Conservation (phyloP, 1,140 invertebrate species). For the Oedothorax gibbosus region DNA sequence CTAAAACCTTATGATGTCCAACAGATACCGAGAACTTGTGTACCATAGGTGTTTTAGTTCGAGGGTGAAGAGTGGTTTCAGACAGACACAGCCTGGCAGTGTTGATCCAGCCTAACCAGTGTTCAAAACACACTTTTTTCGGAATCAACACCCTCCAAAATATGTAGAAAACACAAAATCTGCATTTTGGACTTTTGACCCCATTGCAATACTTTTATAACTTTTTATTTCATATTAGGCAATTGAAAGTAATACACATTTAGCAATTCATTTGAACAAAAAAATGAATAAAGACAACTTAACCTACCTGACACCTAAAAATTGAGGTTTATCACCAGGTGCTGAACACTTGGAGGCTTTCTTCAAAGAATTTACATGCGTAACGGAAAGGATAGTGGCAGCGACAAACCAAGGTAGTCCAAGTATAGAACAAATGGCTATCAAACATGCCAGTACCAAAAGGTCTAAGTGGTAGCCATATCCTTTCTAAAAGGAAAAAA, state of each 20-base stretch:
- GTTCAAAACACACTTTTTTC: too few relatives aligned
- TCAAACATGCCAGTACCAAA: conserved; percentile 67
- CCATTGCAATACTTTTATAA: too few relatives aligned
- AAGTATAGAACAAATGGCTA: conserved; percentile 69
- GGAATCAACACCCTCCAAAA: too few relatives aligned
- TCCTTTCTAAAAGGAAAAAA: conserved; percentile 66
- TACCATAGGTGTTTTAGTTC: too few relatives aligned
- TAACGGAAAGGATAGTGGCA: conserved; percentile 69
- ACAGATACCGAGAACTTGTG: too few relatives aligned
- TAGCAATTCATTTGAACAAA: background rate
- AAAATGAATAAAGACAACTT: conserved; percentile 3
- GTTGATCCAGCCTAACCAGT: too few relatives aligned
- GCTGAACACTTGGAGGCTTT: conserved; percentile 66
- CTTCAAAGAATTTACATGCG: conserved; percentile 67
- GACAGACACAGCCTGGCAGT: too few relatives aligned
- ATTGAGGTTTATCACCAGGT: conserved; percentile 68
- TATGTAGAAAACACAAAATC: too few relatives aligned
- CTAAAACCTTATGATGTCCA: too few relatives aligned
- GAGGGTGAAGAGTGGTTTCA: too few relatives aligned
- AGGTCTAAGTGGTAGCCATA: conserved; percentile 71
- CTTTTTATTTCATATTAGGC: too few relatives aligned
- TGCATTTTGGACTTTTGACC: too few relatives aligned
- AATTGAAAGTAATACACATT: background rate
- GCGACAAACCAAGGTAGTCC: conserved; percentile 72
- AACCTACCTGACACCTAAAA: conserved; percentile 67